phyloP scores from a whole-genome alignment of 2,113 vertebrate genomes.

The Rhabdornis inornatus region DNA sequence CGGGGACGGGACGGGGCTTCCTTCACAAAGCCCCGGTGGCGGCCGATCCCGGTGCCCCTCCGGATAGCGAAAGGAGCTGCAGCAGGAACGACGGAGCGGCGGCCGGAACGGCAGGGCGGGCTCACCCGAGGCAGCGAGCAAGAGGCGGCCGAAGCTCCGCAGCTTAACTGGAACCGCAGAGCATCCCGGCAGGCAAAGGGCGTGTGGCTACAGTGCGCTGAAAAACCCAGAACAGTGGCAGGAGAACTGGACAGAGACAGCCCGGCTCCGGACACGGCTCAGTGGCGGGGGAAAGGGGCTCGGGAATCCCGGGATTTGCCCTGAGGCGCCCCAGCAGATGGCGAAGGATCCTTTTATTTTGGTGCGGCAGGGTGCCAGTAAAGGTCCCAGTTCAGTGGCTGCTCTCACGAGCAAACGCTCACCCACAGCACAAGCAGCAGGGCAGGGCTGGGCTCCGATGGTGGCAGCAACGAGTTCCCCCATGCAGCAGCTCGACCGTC shows the following conservation, averaged over 20 bases:
- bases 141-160: no score
- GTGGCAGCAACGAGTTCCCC: background rate
- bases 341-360: background rate
- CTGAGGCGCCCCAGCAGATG: background rate
- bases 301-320: background rate
- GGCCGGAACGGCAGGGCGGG: no score
- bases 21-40: no score
- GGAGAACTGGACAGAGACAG: background rate
- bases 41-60: no score
- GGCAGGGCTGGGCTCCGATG: background rate
- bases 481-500: fast-evolving
- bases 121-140: no score
- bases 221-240: background rate
- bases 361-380: background rate
- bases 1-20: no score
- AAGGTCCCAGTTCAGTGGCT: background rate
- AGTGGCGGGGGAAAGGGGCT: no score
- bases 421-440: background rate
- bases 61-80: no score
- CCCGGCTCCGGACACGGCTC: fast-evolving
- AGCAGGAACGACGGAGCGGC: no score
- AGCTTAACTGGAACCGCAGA: no score
- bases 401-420: background rate
- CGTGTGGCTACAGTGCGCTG: background rate
- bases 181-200: background rate